phyloP scores from a whole-genome alignment of 2,797 vertebrate genomes.

The Dallia pectoralis region DNA sequence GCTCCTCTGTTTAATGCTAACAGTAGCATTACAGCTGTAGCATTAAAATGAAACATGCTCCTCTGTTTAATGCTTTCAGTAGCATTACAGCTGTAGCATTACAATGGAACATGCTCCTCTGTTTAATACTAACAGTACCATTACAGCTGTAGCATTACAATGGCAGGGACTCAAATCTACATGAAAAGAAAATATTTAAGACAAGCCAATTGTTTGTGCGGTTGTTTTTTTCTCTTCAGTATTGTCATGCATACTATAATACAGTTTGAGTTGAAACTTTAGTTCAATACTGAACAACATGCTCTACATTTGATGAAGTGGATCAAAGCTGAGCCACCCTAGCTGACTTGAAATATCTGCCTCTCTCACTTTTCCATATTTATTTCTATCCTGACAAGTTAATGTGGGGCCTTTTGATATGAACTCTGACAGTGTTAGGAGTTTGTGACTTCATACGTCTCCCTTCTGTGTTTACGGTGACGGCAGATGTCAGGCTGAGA shows the following conservation, averaged over 20 bases:
- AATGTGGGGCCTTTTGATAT: constrained; percentile 42
- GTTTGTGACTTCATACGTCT: constrained; percentile 20
- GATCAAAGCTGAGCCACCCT: constrained; percentile 36
- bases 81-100: too few species aligned
- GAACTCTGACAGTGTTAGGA: constrained; percentile 26
- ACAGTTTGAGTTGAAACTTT: constrained; percentile 21
- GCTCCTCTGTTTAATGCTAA: too few species aligned
- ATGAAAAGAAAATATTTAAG: constrained; percentile 4
- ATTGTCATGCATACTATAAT: constrained; percentile 46
- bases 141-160: constrained; percentile 40
- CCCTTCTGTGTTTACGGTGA: constrained; percentile 32
- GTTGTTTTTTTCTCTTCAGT: constrained; percentile 22
- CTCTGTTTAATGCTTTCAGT: too few species aligned
- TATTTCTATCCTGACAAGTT: constrained; percentile 47
- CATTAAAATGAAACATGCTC: too few species aligned
- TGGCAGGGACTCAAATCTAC: constrained; percentile 31
- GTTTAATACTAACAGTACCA: too few species aligned
- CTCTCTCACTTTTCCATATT: constrained; percentile 36
- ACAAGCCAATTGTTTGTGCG: neutral
- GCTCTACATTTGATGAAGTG: constrained; percentile 49
- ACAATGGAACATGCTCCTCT: constrained; percentile 37
- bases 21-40: too few species aligned
- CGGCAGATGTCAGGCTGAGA: constrained; percentile 30
- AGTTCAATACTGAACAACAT: constrained; percentile 26
- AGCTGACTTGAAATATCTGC: constrained; percentile 21